These are phyloP conservation scores for Mus spicilegus DNA, from an alignment of 2,113 vertebrate species.

Conservation along the genomic window DNA sequence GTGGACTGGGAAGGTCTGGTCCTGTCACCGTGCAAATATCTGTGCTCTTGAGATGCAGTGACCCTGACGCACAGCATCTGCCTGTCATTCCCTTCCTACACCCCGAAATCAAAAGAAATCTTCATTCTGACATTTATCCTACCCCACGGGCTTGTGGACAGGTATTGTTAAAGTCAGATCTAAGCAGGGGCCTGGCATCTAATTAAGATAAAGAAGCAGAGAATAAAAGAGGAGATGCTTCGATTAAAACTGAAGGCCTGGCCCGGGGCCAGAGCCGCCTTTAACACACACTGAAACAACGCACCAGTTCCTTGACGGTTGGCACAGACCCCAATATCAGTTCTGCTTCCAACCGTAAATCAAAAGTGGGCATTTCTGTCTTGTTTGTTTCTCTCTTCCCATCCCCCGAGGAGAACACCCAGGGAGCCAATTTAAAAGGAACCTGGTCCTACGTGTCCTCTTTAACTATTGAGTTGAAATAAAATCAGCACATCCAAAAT, in stretches of 20 bases:
- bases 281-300: not conserved
- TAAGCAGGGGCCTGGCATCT: not conserved
- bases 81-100: not conserved
- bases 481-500: slow-evolving; percentile 15
- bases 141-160: not conserved
- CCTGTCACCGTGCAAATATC: not conserved
- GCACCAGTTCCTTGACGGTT: not conserved
- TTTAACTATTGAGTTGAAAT: not conserved
- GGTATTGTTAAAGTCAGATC: not conserved
- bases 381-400: not conserved
- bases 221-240: not conserved
- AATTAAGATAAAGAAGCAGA: slow-evolving; percentile 38
- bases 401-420: not conserved
- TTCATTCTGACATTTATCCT: slow-evolving; percentile 11
- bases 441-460: not conserved
- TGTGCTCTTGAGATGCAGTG: no score
- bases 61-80: rapidly evolving
- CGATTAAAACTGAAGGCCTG: not conserved
- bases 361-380: not conserved
- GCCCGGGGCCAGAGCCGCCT: not conserved
- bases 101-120: not conserved
- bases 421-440: slow-evolving; percentile 11
- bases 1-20: not conserved
- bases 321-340: not conserved
- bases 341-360: not conserved